phyloP scores from a whole-genome alignment of 2,888 invertebrate species.

The Hirtodrosophila alboralis region DNA sequence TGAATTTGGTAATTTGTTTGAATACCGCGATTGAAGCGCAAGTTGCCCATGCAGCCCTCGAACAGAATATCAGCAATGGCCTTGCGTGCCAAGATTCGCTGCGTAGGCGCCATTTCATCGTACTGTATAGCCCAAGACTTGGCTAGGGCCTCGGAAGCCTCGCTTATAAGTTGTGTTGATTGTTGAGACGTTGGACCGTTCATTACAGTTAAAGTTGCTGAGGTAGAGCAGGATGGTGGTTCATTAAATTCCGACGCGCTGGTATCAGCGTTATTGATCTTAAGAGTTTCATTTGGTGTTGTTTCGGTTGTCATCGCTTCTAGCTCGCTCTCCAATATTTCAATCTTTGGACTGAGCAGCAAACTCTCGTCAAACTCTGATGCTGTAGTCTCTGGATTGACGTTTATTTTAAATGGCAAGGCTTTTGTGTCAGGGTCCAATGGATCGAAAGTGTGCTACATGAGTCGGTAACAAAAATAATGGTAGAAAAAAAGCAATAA shows the following conservation, averaged over 20 bases:
- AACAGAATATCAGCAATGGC: conserved; percentile 81
- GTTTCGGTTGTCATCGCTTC: conserved; percentile 15
- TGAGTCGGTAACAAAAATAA: too few relatives aligned
- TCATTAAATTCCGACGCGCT: conserved; percentile 26
- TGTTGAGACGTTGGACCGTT: conserved; percentile 16
- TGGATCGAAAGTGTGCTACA: conserved; percentile 33
- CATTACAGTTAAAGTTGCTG: conserved; percentile 10
- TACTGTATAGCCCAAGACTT: conserved; percentile 81
- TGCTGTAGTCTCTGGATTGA: conserved; percentile 7
- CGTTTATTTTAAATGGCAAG: conserved; percentile 3
- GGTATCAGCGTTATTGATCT: conserved; percentile 27
- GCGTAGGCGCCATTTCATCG: conserved; percentile 74
- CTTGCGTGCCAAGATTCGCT: conserved; percentile 77
- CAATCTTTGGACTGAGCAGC: conserved; percentile 65
- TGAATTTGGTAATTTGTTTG: too few relatives aligned
- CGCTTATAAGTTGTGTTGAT: conserved; percentile 47
- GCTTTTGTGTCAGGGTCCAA: conserved; percentile 20
- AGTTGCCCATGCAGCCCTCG: conserved; percentile 80
- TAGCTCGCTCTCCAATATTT: conserved; percentile 52
- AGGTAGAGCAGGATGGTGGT: conserved; percentile 16
- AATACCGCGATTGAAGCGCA: conserved; percentile 68
- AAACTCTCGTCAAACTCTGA: conserved; percentile 38
- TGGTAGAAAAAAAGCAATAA: background rate
- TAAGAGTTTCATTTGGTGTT: conserved; percentile 8
- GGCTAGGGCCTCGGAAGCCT: conserved; percentile 73